A percentile compares a stretch with the other conserved stretches of the same genome.
Conservation (phyloP, 2,113 vertebrate genomes). For the Alces alces region DNA sequence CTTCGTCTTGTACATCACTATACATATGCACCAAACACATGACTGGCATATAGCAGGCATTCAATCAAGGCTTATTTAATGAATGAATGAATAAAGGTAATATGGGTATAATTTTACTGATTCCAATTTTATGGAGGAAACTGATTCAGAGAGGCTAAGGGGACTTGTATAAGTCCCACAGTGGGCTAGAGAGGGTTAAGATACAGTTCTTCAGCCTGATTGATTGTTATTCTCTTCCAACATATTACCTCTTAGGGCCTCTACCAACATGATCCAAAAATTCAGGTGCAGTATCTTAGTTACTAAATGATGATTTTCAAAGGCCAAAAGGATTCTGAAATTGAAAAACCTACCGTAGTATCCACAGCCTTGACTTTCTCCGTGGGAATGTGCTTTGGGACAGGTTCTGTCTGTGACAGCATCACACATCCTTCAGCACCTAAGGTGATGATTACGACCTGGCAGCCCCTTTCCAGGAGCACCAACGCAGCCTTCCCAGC, state of each 20-base stretch:
- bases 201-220: not conserved
- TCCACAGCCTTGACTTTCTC: constrained; percentile 87
- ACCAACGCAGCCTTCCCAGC: constrained; percentile 82
- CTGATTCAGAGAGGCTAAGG: not conserved
- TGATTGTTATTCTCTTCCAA: not conserved
- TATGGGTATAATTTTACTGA: not conserved
- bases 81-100: not conserved
- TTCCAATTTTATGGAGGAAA: not conserved
- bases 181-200: not conserved
- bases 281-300: not conserved
- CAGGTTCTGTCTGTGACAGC: constrained; percentile 80
- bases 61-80: not conserved
- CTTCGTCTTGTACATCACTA: not conserved
- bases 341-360: constrained; percentile 89
- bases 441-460: constrained; percentile 88
- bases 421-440: constrained; percentile 92
- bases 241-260: not conserved
- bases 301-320: constrained; percentile 52
- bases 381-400: constrained; percentile 85
- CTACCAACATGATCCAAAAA: not conserved
- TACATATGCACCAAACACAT: not conserved
- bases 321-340: constrained; percentile 62
- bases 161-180: not conserved
- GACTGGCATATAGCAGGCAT: not conserved
- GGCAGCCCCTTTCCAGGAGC: constrained; percentile 88